These are phyloP conservation scores for Isurus oxyrinchus DNA, from an alignment of 2,113 vertebrate species.

Conservation along the genomic window DNA sequence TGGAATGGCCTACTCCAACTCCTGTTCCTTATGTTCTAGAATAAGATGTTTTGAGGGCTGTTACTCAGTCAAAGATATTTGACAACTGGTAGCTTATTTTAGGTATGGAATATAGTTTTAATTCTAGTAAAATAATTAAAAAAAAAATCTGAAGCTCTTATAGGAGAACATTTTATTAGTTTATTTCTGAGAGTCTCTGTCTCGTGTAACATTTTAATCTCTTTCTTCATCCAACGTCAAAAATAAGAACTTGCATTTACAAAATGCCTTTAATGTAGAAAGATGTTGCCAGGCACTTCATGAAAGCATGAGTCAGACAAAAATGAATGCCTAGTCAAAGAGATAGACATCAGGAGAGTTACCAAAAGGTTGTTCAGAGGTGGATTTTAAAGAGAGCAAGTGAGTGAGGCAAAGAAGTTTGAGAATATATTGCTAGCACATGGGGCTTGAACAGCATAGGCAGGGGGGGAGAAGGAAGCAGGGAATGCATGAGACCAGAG, in stretches of 20 bases:
- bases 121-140: not conserved
- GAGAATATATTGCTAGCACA: not conserved
- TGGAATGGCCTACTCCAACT: no score
- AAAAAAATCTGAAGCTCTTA: not conserved
- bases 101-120: not conserved
- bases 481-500: not conserved
- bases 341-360: not conserved
- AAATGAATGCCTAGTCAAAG: not conserved
- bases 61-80: not conserved
- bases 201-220: not conserved
- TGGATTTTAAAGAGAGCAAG: not conserved
- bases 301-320: not conserved
- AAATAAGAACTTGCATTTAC: not conserved
- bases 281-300: not conserved
- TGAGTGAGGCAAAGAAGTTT: not conserved
- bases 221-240: not conserved
- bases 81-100: not conserved
- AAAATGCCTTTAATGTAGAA: not conserved
- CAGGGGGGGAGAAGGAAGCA: not conserved
- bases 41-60: not conserved
- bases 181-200: no score
- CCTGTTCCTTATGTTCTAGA: no score
- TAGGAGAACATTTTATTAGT: not conserved
- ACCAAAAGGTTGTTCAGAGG: not conserved
- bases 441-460: not conserved